phyloP scores from a whole-genome alignment of 2,113 vertebrate genomes.

The Monopterus albus region DNA sequence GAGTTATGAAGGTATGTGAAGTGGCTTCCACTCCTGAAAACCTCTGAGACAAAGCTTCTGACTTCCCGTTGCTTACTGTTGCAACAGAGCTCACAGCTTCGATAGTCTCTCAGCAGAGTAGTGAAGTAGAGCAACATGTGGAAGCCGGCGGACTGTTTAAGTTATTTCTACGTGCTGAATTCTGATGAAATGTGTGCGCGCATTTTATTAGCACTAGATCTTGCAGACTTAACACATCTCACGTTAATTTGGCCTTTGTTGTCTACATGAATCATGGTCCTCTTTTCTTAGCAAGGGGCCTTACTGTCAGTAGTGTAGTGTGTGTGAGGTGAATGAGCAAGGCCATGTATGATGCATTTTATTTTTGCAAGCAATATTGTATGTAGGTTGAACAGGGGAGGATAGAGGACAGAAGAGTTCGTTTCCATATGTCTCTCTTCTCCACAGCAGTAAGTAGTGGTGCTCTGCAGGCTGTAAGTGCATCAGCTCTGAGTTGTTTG shows the following conservation, averaged over 20 bases:
- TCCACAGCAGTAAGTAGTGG: slow-evolving; percentile 44
- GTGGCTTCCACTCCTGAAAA: slow-evolving; percentile 21
- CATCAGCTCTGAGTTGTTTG: slow-evolving; percentile 10
- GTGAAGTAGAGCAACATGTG: too few relatives aligned
- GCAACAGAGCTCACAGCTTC: too few relatives aligned
- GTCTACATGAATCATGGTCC: neutral
- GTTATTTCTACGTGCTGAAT: too few relatives aligned
- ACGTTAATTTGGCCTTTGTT: too few relatives aligned
- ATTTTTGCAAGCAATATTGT: too few relatives aligned
- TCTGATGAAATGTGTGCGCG: too few relatives aligned
- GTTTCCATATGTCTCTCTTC: slow-evolving; percentile 1
- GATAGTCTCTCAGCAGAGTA: too few relatives aligned
- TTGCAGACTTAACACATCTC: too few relatives aligned
- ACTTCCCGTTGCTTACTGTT: neutral
- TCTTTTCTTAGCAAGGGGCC: neutral
- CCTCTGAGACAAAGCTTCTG: slow-evolving; percentile 16
- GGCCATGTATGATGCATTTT: neutral
- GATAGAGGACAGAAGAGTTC: neutral
- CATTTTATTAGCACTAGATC: too few relatives aligned
- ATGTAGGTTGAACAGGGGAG: neutral
- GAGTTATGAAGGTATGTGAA: slow-evolving; percentile 38
- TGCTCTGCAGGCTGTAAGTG: slow-evolving; percentile 8
- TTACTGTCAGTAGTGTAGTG: neutral
- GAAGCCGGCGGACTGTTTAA: too few relatives aligned
- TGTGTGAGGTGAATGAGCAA: neutral